Percentiles rank a stretch among this genome's conserved stretches.
Conservation (phyloP, 1,140 invertebrate species). For the Dinothrombium tinctorium region DNA sequence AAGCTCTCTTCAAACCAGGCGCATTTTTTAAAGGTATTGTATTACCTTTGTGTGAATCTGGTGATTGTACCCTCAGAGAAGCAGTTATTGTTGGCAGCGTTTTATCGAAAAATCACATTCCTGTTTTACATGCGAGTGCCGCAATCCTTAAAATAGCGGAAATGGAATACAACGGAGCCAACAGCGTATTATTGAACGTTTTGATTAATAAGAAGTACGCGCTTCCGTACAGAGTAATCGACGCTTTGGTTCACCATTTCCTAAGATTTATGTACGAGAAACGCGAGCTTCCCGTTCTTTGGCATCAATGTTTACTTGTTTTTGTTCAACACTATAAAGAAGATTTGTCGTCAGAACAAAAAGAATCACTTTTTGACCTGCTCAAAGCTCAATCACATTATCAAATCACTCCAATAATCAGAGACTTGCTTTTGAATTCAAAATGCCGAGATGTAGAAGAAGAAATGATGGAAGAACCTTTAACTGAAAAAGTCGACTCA, state of each 20-base stretch:
- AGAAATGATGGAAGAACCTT: too few relatives aligned
- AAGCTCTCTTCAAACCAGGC: constrained; percentile 83
- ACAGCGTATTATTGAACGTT: constrained; percentile 78
- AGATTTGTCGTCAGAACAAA: constrained; percentile 76
- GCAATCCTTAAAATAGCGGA: constrained; percentile 85
- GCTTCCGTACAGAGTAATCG: constrained; percentile 77
- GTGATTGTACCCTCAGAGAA: constrained; percentile 63
- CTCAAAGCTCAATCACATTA: constrained; percentile 51
- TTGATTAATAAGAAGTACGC: constrained; percentile 97
- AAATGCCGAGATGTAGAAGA: too few relatives aligned
- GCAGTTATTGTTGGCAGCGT: constrained; percentile 85
- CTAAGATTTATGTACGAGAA: constrained; percentile 55
- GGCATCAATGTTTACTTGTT: constrained; percentile 83
- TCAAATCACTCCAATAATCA: constrained; percentile 60
- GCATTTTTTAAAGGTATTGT: constrained; percentile 95
- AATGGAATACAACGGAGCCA: constrained; percentile 94
- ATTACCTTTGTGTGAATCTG: constrained; percentile 59
- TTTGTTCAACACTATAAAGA: constrained; percentile 89
- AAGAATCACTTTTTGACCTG: constrained; percentile 53
- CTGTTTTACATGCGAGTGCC: constrained; percentile 84
- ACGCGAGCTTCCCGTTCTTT: constrained; percentile 69
- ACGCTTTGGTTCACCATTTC: constrained; percentile 89
- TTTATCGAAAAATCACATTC: constrained; percentile 69
- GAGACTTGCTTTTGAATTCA: too few relatives aligned
- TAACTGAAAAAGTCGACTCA: too few relatives aligned